A percentile compares a stretch with the other conserved stretches of the same genome.
phyloP scores from a whole-genome alignment of 2,113 vertebrate genomes.

The Mormyrus iriodes region DNA sequence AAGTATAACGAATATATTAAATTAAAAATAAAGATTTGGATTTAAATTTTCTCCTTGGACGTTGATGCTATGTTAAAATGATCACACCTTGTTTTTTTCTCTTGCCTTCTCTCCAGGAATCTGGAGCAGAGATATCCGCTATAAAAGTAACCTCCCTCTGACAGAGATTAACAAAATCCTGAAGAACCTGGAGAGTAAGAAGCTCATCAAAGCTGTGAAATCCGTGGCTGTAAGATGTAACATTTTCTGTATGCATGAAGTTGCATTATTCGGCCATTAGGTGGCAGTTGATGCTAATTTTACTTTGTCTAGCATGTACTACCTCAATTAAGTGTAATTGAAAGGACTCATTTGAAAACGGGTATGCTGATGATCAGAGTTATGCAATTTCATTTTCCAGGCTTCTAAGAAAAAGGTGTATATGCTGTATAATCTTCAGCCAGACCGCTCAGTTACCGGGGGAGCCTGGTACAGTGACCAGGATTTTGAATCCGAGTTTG shows the following conservation, averaged over 20 bases:
- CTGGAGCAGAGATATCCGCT: slow-evolving; percentile 95
- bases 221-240: slow-evolving; percentile 87
- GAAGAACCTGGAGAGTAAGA: slow-evolving; percentile 98
- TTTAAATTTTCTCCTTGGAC: neutral
- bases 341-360: no score
- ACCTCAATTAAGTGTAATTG: no score
- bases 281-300: neutral
- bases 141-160: slow-evolving; percentile 95
- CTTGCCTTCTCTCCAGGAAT: slow-evolving; percentile 66
- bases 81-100: neutral
- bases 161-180: slow-evolving; percentile 98
- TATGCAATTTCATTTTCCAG: slow-evolving; percentile 49
- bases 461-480: slow-evolving; percentile 98
- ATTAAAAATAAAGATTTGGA: neutral
- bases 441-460: slow-evolving; percentile 89
- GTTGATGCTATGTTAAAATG: neutral
- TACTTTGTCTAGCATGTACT: neutral
- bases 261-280: neutral
- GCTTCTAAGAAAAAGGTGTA: slow-evolving; percentile 98
- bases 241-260: neutral
- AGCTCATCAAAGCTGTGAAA: slow-evolving; percentile 96
- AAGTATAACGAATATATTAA: neutral
- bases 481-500: slow-evolving; percentile 98
- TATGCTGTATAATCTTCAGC: slow-evolving; percentile 94
- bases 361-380: neutral